Percentiles rank a stretch among this genome's conserved stretches.
phyloP scores from a whole-genome alignment of 2,113 vertebrate genomes.

The Piprites chloris region DNA sequence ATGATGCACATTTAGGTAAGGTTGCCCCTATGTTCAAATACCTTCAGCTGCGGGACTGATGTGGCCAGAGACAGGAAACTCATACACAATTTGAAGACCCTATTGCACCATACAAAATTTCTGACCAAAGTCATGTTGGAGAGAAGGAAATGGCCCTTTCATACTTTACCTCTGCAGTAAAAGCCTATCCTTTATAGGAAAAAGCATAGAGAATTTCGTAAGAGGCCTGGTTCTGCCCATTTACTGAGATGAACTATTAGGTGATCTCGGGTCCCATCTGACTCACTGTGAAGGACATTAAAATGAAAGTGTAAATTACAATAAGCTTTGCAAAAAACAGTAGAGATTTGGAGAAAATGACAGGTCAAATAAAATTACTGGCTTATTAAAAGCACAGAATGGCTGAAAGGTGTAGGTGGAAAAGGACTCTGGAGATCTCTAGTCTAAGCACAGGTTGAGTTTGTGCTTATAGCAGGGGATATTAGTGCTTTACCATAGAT shows the following conservation, averaged over 20 bases:
- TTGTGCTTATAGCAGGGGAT: background rate
- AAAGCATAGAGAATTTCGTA: background rate
- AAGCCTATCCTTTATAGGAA: background rate
- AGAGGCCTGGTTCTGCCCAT: background rate
- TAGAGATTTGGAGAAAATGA: conserved; percentile 31
- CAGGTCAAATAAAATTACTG: conserved; percentile 46
- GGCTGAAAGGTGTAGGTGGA: conserved; percentile 16
- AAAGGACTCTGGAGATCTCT: conserved; percentile 34
- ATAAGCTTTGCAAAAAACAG: conserved; percentile 19
- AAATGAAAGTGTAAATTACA: conserved; percentile 35
- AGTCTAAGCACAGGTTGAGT: conserved; percentile 4
- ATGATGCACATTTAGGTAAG: background rate
- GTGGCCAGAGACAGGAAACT: background rate
- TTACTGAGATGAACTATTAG: background rate
- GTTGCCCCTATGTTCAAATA: background rate
- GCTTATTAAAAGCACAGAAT: conserved; percentile 39
- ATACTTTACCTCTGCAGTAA: background rate
- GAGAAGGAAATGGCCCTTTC: background rate
- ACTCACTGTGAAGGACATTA: background rate
- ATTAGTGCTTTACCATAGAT: background rate
- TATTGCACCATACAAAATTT: background rate
- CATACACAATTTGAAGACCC: background rate
- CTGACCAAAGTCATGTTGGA: background rate
- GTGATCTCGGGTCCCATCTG: background rate
- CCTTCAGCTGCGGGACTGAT: background rate